Base-by-base conservation (phyloP, 2,113 vertebrate species). In the Ciconia stormi region DNA sequence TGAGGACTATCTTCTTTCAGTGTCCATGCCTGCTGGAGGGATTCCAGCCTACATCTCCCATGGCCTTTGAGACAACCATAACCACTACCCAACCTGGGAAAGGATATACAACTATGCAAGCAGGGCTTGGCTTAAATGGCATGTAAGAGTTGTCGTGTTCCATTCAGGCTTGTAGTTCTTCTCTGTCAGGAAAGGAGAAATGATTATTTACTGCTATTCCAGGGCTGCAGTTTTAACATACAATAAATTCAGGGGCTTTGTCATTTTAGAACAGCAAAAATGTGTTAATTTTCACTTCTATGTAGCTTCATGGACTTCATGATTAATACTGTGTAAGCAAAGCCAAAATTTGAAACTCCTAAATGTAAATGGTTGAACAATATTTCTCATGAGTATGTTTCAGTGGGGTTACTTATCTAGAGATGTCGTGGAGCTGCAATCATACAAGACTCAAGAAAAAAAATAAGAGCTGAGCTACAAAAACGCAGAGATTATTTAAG, bases 281-380 rank as follows among this genome's bases (percentile, higher is more conserved):
- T 56, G 16, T 84, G 36, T 81, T 96, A 65, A 90, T 90, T 95
- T 93, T 94, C 81, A 91, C 78, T 30, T 95, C 90, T 88, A 6
- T 4, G 3, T 13, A 82, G 3, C 38, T 63, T 71, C n/a, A 19
- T 34, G 21, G 10, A 38, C 3, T 62, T 70, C 38, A n/a, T 81
- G 29, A 78, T 77, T 77, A 78, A 80, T 58, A 74, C n/a, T 84
- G 9, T 88, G 58, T 84, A 53, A n/a, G 46, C 23, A 83, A 80
- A 95, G 19, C 3, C 18, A 56, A 86, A 58, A 59, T 72, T 40
- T 72, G 34, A 96, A 93, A 73, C 26, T 46, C 29, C 14, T 38
- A n/a, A 53, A 56, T 58, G 32, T 34, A 49, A 81, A 70, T 23
- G 11, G 10, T 9, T 66, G 29, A 76, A 50, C 7, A 87, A 42